Base-by-base conservation (phyloP, 1,140 invertebrate genomes). In the Protaetia brevitarsis region DNA sequence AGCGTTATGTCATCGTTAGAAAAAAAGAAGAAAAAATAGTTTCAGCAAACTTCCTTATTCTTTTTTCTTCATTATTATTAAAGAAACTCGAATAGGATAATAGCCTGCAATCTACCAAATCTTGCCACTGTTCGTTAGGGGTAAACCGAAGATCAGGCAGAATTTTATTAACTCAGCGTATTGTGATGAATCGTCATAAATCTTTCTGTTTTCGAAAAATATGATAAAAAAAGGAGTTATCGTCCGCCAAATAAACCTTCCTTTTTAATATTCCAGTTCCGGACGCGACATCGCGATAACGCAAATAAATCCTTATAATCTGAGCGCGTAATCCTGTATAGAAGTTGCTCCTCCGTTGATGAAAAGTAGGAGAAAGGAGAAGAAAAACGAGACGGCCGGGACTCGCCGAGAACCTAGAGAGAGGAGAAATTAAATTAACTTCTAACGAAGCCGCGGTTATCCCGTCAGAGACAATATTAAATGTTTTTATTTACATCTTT, bases 391-490 rank as follows among this genome's bases (percentile, higher is more conserved):
- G n/a, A n/a, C 16, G 16, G 10, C 30, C n/a, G 26, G 11, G 31
- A 11, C 23, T 64, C 10, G 63, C 16, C 36, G 66, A 16, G 41
- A 66, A 51, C 41, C 63, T 31, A 60, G 57, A 27, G 41, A 69
- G n/a, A n/a, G n/a, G n/a, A n/a, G 62, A 63, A 73, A 74, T 74
- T 71, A 71, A 74, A 66, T 74, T 72, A 74, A 69, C 69, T 64
- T 59, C 51, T 74, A 74, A 74, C 69, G 71, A 74, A 72, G 72
- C 72, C 71, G 66, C 69, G 71, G 71, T 74, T 74, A 74, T 74
- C 72, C 68, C 65, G 69, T 67, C 71, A 72, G 71, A 69, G 68
- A 71, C 71, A 71, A 74, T 74, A 74, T 74, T 71, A 74, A 72
- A 74, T 72, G 71, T 72, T 74, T 74, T 73, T 74, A 71, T 74